Base-by-base conservation (phyloP, 2,797 vertebrate genomes). In the Mareca strepera region DNA sequence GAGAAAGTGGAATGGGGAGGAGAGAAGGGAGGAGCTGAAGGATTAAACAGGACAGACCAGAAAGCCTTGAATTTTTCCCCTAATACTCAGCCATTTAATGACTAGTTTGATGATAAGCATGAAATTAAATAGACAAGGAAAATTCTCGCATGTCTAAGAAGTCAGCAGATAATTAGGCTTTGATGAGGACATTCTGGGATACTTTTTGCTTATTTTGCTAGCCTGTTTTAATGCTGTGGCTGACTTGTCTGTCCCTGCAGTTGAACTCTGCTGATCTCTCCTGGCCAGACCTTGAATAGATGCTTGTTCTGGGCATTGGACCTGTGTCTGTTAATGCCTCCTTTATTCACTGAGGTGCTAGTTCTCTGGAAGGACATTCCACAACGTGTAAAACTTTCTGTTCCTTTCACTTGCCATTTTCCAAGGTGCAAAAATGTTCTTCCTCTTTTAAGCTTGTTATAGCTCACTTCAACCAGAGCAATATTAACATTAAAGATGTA, bases 61-160 rank as follows among this genome's bases (percentile, higher is more conserved):
- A 97, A 95, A 96, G 90, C 86, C 91, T 92, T 73, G 70, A 88
- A 88, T 95, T 96, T 96, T 94, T 85, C 93, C 75, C 64, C 76
- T 96, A 96, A 87, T 96, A 77, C 91, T 90, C 84, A 96, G 78
- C 69, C 73, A 67, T 94, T 88, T 97, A 97, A 96, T 96, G 91
- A 95, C 94, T 94, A 73, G 94, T 87, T 96, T 97, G 93, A 97
- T 97, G 94, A 96, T 96, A 97, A 97, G 94, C 94, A 95, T 97
- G 95, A 97, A 96, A 97, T 97, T 93, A 97, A 96, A 92, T 85
- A 95, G 95, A 97, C 96, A 96, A 96, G 96, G 87, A 91, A 91
- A 95, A 94, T 95, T 95, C 93, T 94, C 93, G 55, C 64, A 41
- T 63, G 95, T 96, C 95, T 94, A 75, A 96, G 87, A 94, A 93